These are phyloP conservation scores for Drosophila burlai DNA, from an alignment of 1,140 invertebrate genomes.

Conservation along the genomic window DNA sequence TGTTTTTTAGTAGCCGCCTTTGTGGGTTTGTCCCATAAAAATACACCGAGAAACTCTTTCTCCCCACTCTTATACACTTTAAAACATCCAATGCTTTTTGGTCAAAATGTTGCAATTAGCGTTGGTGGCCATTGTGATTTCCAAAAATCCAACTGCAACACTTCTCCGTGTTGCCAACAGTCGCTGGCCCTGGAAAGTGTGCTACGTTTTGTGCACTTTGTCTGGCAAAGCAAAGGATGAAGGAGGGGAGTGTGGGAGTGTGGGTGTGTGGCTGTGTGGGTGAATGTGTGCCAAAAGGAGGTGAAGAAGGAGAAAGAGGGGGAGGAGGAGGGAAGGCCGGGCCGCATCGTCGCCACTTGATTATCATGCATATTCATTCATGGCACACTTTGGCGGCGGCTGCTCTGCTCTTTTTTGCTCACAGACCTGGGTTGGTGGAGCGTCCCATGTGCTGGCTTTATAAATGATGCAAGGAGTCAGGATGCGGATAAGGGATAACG, in stretches of 20 bases:
- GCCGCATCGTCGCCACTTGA: constrained; percentile 39
- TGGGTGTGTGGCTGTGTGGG: not conserved
- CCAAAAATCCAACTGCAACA: constrained; percentile 8
- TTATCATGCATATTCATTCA: constrained; percentile 55
- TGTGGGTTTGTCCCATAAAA: too few species aligned
- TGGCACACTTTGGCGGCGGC: constrained; percentile 33
- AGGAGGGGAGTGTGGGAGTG: not conserved
- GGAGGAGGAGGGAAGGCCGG: not conserved
- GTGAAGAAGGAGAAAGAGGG: not conserved
- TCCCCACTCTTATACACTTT: not conserved
- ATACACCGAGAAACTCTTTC: not conserved
- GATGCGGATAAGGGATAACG: not conserved
- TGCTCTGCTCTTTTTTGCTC: constrained; percentile 20
- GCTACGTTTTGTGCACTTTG: constrained; percentile 25
- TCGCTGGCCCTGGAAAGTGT: constrained; percentile 5
- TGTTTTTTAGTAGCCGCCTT: not conserved
- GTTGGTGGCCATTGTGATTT: not conserved
- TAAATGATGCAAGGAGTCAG: constrained; percentile 26
- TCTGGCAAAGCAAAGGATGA: not conserved
- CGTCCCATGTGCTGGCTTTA: constrained; percentile 1
- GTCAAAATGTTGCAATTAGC: constrained; percentile 6
- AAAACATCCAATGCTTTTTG: not conserved
- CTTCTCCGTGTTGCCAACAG: not conserved
- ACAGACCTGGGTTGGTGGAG: not conserved
- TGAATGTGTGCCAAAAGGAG: not conserved